Evolutionary conservation across 2,113 vertebrate species (phyloP).

Genomic region (Ploceus nigricollis): DNA sequence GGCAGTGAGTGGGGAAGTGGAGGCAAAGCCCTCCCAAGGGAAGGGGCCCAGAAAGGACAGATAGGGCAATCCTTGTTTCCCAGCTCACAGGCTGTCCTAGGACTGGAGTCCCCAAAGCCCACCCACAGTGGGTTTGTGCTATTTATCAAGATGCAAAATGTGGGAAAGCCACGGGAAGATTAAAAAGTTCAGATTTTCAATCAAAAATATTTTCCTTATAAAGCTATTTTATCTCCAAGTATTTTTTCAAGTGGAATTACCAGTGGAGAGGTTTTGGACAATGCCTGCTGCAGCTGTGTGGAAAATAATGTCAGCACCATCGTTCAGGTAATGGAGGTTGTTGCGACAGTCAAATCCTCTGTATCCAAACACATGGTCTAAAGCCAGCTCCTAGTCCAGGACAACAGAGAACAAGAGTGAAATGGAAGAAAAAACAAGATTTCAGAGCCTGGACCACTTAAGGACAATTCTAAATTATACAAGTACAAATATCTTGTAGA

Average conservation of each 20-base stretch:
- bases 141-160: background rate
- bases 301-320: slow-evolving; percentile 91
- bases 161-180: background rate
- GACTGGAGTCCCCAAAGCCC: background rate
- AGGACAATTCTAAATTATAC: background rate
- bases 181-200: background rate
- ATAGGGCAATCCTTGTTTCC: background rate
- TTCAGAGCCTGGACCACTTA: background rate
- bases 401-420: background rate
- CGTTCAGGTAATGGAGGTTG: slow-evolving; percentile 98
- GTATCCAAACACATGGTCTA: slow-evolving; percentile 97
- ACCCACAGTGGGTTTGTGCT: background rate
- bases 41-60: background rate
- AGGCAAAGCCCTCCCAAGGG: background rate
- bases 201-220: background rate
- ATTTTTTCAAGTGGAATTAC: slow-evolving; percentile 64
- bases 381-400: slow-evolving; percentile 81
- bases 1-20: background rate
- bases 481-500: background rate
- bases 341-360: slow-evolving; percentile 95
- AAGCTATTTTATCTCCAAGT: background rate
- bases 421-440: background rate
- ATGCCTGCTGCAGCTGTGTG: slow-evolving; percentile 89
- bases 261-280: slow-evolving; percentile 90
- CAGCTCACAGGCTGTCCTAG: rapidly evolving